These are phyloP conservation scores for Malthinus flaveolus DNA, from an alignment of 2,888 invertebrate species.

Conservation along the genomic window DNA sequence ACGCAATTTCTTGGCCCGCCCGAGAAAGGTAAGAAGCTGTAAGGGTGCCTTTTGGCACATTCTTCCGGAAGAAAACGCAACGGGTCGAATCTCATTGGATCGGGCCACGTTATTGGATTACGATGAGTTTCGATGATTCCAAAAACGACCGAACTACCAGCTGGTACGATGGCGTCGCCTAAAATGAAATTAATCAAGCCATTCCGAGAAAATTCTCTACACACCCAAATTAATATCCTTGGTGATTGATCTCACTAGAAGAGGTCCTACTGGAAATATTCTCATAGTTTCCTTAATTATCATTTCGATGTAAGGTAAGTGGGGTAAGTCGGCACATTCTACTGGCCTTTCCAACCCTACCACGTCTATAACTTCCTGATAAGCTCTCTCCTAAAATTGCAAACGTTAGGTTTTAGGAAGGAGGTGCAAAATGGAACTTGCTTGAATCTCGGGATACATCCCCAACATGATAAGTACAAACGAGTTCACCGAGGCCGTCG, in stretches of 20 bases:
- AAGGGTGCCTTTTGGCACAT: constrained; percentile 8
- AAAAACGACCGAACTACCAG: neutral
- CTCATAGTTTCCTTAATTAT: constrained; percentile 31
- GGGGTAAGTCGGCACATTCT: constrained; percentile 15
- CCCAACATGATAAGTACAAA: constrained; percentile 40
- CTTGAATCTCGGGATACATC: constrained; percentile 41
- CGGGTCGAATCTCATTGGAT: constrained; percentile 14
- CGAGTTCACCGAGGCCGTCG: constrained; percentile 39
- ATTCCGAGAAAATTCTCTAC: neutral
- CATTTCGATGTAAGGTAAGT: constrained; percentile 27
- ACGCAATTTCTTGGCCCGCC: constrained; percentile 9
- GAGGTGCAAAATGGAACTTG: constrained; percentile 5
- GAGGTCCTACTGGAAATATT: constrained; percentile 25
- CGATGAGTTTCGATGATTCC: neutral
- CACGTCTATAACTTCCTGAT: constrained; percentile 26
- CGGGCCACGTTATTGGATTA: neutral
- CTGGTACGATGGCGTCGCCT: constrained; percentile 7
- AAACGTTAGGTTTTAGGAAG: neutral
- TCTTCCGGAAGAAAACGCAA: constrained; percentile 16
- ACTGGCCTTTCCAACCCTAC: constrained; percentile 14
- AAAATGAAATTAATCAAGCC: too few relatives aligned
- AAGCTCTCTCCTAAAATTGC: constrained; percentile 17
- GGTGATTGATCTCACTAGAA: constrained; percentile 12
- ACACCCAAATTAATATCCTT: constrained; percentile 22
- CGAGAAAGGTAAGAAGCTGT: constrained; percentile 9